These are phyloP conservation scores for Nezara viridula DNA, from an alignment of 2,888 invertebrate genomes.

Conservation along the genomic window DNA sequence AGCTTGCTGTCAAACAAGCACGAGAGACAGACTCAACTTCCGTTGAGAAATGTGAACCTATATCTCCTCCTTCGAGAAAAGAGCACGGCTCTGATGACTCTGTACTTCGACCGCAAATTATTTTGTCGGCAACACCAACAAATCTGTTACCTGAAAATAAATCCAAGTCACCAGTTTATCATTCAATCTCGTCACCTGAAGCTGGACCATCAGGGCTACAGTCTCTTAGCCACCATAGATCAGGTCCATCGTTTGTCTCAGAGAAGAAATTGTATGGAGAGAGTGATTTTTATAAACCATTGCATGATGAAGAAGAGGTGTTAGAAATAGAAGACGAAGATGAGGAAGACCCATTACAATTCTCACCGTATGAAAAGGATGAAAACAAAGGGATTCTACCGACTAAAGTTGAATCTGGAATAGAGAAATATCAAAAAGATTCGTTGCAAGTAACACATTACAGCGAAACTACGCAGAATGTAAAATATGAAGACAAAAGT, in stretches of 20 bases:
- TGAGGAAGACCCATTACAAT: background rate
- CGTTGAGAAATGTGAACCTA: background rate
- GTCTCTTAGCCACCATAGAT: background rate
- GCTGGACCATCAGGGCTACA: background rate
- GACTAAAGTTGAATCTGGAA: background rate
- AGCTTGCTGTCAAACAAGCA: background rate
- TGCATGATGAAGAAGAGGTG: background rate
- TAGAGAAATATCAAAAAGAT: background rate
- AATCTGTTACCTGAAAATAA: background rate
- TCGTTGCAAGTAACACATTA: background rate
- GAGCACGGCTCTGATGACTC: background rate
- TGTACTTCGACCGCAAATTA: background rate
- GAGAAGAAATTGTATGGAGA: background rate
- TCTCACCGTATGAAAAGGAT: background rate
- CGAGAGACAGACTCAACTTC: background rate
- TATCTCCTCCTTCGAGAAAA: background rate
- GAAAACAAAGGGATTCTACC: background rate
- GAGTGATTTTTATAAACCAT: background rate
- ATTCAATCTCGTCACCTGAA: background rate
- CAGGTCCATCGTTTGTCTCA: background rate
- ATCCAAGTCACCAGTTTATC: background rate
- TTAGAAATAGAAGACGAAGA: background rate
- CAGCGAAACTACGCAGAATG: background rate
- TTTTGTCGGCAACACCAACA: background rate
- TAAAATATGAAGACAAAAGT: background rate